Base-by-base conservation (phyloP, 2,113 vertebrate species). In the Otolemur garnettii region DNA sequence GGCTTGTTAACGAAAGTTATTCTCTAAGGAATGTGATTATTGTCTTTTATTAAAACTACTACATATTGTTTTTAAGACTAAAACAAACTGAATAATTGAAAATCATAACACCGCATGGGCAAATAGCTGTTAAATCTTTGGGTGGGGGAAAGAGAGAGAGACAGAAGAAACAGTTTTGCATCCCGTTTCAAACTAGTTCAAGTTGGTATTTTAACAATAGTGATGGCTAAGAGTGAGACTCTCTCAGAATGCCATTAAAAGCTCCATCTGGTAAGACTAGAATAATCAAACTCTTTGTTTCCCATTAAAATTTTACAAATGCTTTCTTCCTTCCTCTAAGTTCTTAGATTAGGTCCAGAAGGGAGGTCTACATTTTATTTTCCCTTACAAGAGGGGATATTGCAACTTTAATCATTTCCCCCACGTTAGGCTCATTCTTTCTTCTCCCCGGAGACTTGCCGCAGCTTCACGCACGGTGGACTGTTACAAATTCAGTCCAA, bases 401-500 rank as follows among this genome's bases (percentile, higher is more conserved):
- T 95, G 92, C 53, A 59, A 91, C 75, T 86, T 91, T 88, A 77
- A 93, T 57, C 35, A 89, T 69, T 97, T 95, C 19, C 89, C 28
- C 90, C 72, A 7, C 2, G 28, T 72, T 69, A 55, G 18, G 38
- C 42, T 93, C 93, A 64, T 72, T 94, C 88, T 83, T 97, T 94
- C 90, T 87, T 96, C 64, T 68, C 91, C 86, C 78, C 45, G 77
- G 96, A 81, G 96, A 97, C 96, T 7, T 18, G 55, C 45, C 95
- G 35, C 12, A 96, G 82, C 88, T 60, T 95, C 77, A 85, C 18
- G 50, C 87, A 92, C 38, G 21, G 15, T 0, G 97, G 42, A 86
- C 84, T 97, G 93, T 94, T 97, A 98, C 79, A 97, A 98, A 98
- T 97, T 97, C 95, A 96, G 87, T 96, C 69, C 93, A 98, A 97